Percentiles rank a stretch among this genome's conserved stretches.
Conservation (phyloP, 1,140 invertebrate genomes). For the Drosophila lini region DNA sequence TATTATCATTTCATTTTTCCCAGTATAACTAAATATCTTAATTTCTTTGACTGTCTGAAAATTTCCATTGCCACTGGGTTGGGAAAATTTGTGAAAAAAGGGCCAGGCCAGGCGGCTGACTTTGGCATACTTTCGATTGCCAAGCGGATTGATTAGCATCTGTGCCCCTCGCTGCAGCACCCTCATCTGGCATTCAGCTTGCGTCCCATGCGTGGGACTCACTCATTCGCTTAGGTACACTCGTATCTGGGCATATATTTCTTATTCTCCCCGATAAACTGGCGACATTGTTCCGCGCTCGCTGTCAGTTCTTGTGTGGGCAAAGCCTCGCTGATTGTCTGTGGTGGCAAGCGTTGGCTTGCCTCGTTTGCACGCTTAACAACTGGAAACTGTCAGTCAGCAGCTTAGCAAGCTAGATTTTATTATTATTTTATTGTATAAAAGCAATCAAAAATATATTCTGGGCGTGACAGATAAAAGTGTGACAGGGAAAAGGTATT, state of each 20-base stretch:
- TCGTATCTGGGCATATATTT: conserved; percentile 39
- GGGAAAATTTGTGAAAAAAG: conserved; percentile 44
- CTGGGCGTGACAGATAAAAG: conserved; percentile 45
- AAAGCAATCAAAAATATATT: conserved; percentile 38
- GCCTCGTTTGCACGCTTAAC: conserved; percentile 75
- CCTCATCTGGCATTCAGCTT: conserved; percentile 51
- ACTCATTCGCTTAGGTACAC: conserved; percentile 25
- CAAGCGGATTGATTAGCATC: conserved; percentile 61
- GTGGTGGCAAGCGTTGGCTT: conserved; percentile 53
- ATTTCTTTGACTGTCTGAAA: conserved; percentile 19
- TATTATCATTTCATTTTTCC: neutral
- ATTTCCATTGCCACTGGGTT: conserved; percentile 42
- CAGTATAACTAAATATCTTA: neutral
- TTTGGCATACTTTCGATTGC: conserved; percentile 75
- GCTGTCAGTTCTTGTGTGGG: conserved; percentile 62
- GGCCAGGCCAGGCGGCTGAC: conserved; percentile 57
- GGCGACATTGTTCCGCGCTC: conserved; percentile 65
- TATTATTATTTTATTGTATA: neutral
- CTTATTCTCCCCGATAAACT: conserved; percentile 60
- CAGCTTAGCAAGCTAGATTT: conserved; percentile 3
- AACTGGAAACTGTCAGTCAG: conserved; percentile 64
- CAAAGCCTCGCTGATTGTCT: conserved; percentile 30
- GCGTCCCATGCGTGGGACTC: conserved; percentile 44
- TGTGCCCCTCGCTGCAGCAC: conserved; percentile 26
- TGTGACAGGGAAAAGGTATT: conserved; percentile 40